Percentiles rank a stretch among this genome's conserved stretches.
Evolutionary conservation across 1,140 invertebrate genomes (phyloP).

Genomic region (Drosophila melanica): DNA sequence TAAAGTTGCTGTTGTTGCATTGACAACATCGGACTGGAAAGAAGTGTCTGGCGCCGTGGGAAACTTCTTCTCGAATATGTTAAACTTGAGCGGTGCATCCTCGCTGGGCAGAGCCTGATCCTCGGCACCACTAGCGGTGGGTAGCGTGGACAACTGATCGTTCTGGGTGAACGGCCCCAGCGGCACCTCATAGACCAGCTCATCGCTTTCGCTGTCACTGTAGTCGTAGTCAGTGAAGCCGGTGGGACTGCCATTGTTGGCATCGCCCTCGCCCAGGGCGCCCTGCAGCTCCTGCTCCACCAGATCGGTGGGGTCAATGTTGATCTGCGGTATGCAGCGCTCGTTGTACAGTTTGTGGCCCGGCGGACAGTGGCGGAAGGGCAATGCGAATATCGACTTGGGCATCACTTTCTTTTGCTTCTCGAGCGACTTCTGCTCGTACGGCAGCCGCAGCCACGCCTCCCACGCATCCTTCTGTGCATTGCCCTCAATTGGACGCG

Average conservation of each 20-base stretch:
- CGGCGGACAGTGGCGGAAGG: constrained; percentile 66
- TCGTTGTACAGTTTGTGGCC: constrained; percentile 66
- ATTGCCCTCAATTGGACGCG: constrained; percentile 79
- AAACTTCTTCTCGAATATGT: constrained; percentile 77
- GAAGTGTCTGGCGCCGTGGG: constrained; percentile 50
- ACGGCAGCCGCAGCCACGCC: constrained; percentile 72
- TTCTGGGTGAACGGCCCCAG: constrained; percentile 16
- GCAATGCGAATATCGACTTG: constrained; percentile 80
- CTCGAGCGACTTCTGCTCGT: constrained; percentile 60
- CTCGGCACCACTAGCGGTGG: constrained; percentile 5
- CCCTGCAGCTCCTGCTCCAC: constrained; percentile 61
- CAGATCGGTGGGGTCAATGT: constrained; percentile 64
- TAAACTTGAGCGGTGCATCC: constrained; percentile 80
- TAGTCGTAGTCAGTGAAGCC: constrained; percentile 56
- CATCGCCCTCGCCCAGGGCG: constrained; percentile 21
- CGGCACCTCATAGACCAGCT: constrained; percentile 38
- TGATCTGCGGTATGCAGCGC: constrained; percentile 69
- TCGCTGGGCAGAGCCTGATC: constrained; percentile 72
- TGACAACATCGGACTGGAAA: constrained; percentile 16
- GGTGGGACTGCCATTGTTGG: constrained; percentile 4
- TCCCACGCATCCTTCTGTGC: constrained; percentile 79
- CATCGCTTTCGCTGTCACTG: constrained; percentile 39
- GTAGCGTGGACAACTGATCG: neutral
- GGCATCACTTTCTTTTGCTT: constrained; percentile 80
- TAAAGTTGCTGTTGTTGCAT: constrained; percentile 9